Evolutionary conservation across 2,113 vertebrate species (phyloP).

Genomic region (Melanerpes formicivorus): DNA sequence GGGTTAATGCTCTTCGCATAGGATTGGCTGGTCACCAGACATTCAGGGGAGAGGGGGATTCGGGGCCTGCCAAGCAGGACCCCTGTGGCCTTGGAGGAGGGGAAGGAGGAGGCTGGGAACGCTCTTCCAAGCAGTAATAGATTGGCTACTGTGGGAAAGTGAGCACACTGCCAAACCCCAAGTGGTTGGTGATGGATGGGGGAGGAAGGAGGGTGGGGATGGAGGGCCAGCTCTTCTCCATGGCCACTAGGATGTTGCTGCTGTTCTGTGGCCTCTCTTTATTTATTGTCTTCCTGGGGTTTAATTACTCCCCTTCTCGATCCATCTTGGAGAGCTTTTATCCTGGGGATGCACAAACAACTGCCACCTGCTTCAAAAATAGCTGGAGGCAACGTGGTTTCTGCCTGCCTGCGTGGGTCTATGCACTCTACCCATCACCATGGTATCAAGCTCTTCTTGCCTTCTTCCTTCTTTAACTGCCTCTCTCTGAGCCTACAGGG

Average conservation of each 20-base stretch:
- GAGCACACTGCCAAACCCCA: conserved; percentile 64
- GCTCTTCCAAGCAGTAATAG: conserved; percentile 60
- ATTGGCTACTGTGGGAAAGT: conserved; percentile 72
- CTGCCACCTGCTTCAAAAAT: conserved; percentile 3
- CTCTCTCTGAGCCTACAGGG: rapidly evolving
- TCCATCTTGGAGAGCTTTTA: background rate
- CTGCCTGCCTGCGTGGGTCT: conserved; percentile 14
- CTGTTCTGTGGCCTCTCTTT: background rate
- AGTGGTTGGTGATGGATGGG: conserved; percentile 50
- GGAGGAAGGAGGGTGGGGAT: conserved; percentile 13
- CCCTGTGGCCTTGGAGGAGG: conserved; percentile 65
- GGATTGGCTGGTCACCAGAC: conserved; percentile 66
- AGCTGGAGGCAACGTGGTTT: background rate
- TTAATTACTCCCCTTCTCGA: background rate
- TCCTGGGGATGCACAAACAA: background rate
- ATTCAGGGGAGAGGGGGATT: conserved; percentile 56
- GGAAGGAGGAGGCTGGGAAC: conserved; percentile 28
- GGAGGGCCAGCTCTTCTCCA: background rate
- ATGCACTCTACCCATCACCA: background rate
- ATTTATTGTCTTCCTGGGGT: conserved; percentile 33
- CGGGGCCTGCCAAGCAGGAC: conserved; percentile 52
- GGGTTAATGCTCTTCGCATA: conserved; percentile 50
- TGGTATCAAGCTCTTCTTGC: conserved; percentile 7
- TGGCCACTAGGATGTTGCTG: background rate
- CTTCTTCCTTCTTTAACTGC: background rate